Base-by-base conservation (phyloP, 1,140 invertebrate species). In the Ooceraea biroi region DNA sequence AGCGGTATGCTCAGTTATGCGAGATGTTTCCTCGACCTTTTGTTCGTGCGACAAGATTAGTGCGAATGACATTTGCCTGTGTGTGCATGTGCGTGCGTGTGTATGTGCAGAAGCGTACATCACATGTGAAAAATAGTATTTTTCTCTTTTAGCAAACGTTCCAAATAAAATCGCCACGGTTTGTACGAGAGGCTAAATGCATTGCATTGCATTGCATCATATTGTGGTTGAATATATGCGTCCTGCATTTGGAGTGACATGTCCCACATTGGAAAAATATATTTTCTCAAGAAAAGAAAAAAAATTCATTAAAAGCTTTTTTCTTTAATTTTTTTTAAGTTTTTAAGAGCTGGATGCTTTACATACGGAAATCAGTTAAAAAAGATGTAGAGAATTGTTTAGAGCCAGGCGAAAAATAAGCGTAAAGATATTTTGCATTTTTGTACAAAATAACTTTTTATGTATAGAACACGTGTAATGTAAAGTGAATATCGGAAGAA, bases 171-270 rank as follows among this genome's bases (percentile, higher is more conserved):
- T 46, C 17, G 57, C 60, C 3, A 36, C 10, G 10, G n/a, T 55
- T 52, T 22, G n/a, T 8, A 17, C 3, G 48, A 50, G 55, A 60
- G 44, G 12, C 36, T n/a, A 73, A 73, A 73, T 57, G 7, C 50
- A n/a, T n/a, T 52, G 7, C 17, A n/a, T n/a, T n/a, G n/a, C n/a
- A n/a, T n/a, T n/a, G n/a, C n/a, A n/a, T n/a, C n/a, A n/a, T n/a
- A 44, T 57, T 41, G 71, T 27, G 19, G 19, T 73, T 73, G 44
- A 60, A 60, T 73, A 44, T 7, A 60, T 60, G n/a, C 55, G 48
- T 55, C 36, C n/a, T 36, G 10, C 60, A 22, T 7, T 14, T 44
- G 52, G 7, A 17, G 52, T 36, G 12, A 44, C 14, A 44, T 27
- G 17, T 25, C 36, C 7, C 22, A 36, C 22, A 41, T n/a, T 14